Evolutionary conservation across 1,140 invertebrate species (phyloP).

Genomic region (Sinonovacula constricta): DNA sequence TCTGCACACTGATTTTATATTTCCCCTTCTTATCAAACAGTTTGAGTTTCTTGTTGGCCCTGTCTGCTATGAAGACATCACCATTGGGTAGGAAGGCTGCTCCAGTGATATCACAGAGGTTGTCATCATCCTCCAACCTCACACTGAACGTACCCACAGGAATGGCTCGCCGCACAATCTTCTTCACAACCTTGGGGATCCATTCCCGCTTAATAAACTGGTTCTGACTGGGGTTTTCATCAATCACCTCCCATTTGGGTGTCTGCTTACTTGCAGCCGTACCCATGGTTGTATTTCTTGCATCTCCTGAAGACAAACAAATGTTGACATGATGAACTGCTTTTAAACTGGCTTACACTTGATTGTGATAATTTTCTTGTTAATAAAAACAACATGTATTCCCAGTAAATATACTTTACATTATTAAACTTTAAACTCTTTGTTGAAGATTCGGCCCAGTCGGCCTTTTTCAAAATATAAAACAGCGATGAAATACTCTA

Average conservation of each 20-base stretch:
- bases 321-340: too few relatives aligned
- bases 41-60: constrained; percentile 37
- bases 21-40: constrained; percentile 29
- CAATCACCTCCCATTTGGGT: constrained; percentile 12
- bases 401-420: too few relatives aligned
- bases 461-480: too few relatives aligned
- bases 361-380: too few relatives aligned
- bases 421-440: too few relatives aligned
- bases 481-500: too few relatives aligned
- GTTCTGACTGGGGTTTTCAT: constrained; percentile 12
- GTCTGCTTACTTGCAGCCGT: not conserved
- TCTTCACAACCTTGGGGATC: constrained; percentile 26
- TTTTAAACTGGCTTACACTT: too few relatives aligned
- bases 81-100: constrained; percentile 29
- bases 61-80: constrained; percentile 30
- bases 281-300: too few relatives aligned
- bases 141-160: constrained; percentile 21
- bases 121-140: constrained; percentile 31
- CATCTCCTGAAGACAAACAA: too few relatives aligned
- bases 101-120: constrained; percentile 26
- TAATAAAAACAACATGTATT: too few relatives aligned
- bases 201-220: constrained; percentile 40
- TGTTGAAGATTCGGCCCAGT: too few relatives aligned
- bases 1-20: constrained; percentile 25
- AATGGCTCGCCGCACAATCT: constrained; percentile 3